Evolutionary conservation across 2,888 invertebrate genomes (phyloP), one percentile per base, ranked within the genome.

Genomic region (Erynnis tages): DNA sequence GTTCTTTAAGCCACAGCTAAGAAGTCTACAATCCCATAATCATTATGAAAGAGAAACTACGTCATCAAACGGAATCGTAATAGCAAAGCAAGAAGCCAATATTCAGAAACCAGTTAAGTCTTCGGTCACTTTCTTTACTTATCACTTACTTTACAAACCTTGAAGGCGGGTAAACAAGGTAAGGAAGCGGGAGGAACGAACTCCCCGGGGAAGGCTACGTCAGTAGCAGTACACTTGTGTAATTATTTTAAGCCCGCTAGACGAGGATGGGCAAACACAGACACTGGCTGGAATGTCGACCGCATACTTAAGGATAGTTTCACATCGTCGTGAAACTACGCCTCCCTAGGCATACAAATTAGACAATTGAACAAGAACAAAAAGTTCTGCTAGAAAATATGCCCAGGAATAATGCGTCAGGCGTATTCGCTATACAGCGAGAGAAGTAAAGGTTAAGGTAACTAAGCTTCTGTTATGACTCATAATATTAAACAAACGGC

Each of bases 231-330:
- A 71, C 86, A 88, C 87, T 87, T 86, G 83, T 83, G 79, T 85
- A 84, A 86, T 87, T 86, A 89, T 86, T 86, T 84, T 83, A 82
- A 85, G 86, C 79, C 63, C 69, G 69, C 76, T 79, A 79, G 79
- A 78, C 73, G 72, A 71, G 73, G 75, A 70, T 62, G 75, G 73
- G 78, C 79, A 83, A 80, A 83, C 71, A 50, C 19, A 73, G 69
- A 69, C 66, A 67, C 74, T 62, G 65, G 56, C 59, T 69, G 82
- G 85, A 83, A 86, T 85, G 83, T 73, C 63, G 70, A 68, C 73
- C 63, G 64, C 71, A 66, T 76, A 69, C 71, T 70, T 69, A 67
- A 70, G 62, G 63, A 69, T 56, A 53, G 56, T 52, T 57, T 54
- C 54, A 57, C 57, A 56, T 53, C 43, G 37, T 54, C 27, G 16